phyloP scores from a whole-genome alignment of 2,113 vertebrate species.

The Verasper variegatus region DNA sequence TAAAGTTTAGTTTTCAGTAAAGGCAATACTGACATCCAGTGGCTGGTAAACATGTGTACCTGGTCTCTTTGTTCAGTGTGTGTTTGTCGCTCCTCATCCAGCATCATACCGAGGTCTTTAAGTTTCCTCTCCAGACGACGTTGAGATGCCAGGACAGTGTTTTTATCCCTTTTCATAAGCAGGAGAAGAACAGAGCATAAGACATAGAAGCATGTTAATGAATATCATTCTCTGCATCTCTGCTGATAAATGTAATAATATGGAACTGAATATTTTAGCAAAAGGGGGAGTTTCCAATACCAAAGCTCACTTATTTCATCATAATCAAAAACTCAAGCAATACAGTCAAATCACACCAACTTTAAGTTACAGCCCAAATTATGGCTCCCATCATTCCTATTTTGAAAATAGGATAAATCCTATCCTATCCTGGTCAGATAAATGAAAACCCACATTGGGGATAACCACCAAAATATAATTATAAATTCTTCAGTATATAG shows the following conservation, averaged over 20 bases:
- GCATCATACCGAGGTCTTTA: slow-evolving; percentile 91
- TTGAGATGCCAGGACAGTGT: slow-evolving; percentile 83
- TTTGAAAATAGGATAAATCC: too few relatives aligned
- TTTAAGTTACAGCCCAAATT: too few relatives aligned
- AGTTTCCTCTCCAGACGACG: slow-evolving; percentile 92
- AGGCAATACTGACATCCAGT: neutral
- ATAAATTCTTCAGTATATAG: neutral
- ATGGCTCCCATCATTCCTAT: too few relatives aligned
- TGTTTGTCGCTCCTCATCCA: slow-evolving; percentile 91
- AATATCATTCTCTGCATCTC: neutral
- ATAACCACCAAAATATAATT: too few relatives aligned
- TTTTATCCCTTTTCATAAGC: slow-evolving; percentile 87
- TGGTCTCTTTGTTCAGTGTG: slow-evolving; percentile 92
- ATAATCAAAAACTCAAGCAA: neutral
- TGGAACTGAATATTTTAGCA: neutral
- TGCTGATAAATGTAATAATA: neutral
- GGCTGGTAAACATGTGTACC: slow-evolving; percentile 71
- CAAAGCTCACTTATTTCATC: neutral
- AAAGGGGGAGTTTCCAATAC: too few relatives aligned
- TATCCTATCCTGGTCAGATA: too few relatives aligned
- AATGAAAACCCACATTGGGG: too few relatives aligned
- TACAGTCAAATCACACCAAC: neutral
- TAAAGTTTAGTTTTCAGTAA: neutral
- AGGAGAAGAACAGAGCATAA: neutral
- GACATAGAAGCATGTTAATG: neutral